These are phyloP conservation scores for Cynocephalus volans DNA, from an alignment of 2,113 vertebrate genomes.

Conservation along the genomic window DNA sequence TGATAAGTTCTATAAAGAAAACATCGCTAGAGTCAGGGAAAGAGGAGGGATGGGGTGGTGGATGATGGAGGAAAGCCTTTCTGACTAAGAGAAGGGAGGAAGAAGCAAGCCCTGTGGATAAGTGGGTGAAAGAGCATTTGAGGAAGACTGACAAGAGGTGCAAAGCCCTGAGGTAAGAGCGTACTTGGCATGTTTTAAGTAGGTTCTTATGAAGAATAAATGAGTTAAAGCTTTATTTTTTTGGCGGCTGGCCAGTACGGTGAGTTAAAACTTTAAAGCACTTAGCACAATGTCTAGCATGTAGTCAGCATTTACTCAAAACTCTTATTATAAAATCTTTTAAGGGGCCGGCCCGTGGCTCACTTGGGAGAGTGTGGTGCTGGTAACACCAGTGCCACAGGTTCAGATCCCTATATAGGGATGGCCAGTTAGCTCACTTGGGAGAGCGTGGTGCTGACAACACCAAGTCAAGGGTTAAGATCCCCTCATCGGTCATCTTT, in stretches of 20 bases:
- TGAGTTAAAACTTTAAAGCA: not conserved
- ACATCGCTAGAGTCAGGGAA: not conserved
- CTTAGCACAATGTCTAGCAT: not conserved
- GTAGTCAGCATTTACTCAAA: not conserved
- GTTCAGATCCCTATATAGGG: too few species aligned
- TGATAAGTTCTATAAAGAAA: not conserved
- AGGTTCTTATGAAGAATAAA: not conserved
- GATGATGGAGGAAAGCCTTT: not conserved
- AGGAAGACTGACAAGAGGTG: not conserved
- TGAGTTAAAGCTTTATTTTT: not conserved
- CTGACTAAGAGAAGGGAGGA: not conserved
- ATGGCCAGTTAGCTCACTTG: too few species aligned
- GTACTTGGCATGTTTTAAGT: not conserved
- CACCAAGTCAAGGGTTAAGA: too few species aligned
- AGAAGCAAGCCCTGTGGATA: not conserved
- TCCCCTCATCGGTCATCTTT: too few species aligned
- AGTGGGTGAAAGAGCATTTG: not conserved
- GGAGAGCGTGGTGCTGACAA: too few species aligned
- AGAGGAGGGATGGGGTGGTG: not conserved
- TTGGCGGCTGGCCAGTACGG: too few species aligned
- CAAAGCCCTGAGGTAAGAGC: not conserved
- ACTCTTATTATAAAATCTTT: not conserved
- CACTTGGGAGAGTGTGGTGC: too few species aligned
- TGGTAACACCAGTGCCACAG: too few species aligned
- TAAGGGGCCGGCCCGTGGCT: not conserved